Evolutionary conservation across 2,113 vertebrate genomes (phyloP), one percentile per base, ranked within the genome.

Genomic region (Megatriorchis doriae): DNA sequence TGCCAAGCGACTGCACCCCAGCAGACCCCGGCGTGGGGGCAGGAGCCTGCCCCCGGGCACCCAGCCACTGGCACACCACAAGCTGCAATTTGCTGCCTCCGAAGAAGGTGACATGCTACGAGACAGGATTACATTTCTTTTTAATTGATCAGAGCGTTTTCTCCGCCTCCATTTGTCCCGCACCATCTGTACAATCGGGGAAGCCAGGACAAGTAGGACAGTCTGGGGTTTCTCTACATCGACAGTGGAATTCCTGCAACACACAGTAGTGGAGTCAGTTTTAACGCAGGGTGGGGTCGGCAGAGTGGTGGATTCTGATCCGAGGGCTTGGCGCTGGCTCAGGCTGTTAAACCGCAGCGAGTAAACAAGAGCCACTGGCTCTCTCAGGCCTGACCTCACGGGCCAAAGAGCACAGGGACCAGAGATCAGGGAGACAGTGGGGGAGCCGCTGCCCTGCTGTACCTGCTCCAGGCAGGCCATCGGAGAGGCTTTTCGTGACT

Each of bases 251-350:
- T 89, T 88, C 92, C 97, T 97, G 94, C 59, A 96, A 95, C 31
- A 78, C 61, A 93, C 63, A 66, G 42, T 89, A 92, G 48, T 1
- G 11, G 58, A 58, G 36, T 2, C 1, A 1, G 61, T 38, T 78
- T 59, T 7, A 61, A 36, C 0, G 1, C 0, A 0, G 52, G n/a
- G 50, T 9, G 81, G 65, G 63, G 59, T 83, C 0, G 0, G 40
- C 72, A 34, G 40, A 20, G 58, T 5, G 1, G 2, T 0, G 9
- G 42, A 29, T 84, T 48, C 70, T 7, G 43, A 25, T 11, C 78
- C 9, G 1, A 42, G 52, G 53, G 78, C 68, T 74, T 12, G 45
- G 86, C 36, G 45, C 45, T 3, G 7, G 31, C 65, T 42, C 42
- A 1, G 50, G 71, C 36, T 45, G 70, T 61, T 52, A 59, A 52